A percentile compares a stretch with the other conserved stretches of the same genome.
These are phyloP conservation scores for Drosophila nebulosa DNA, from an alignment of 1,140 invertebrate genomes.

Conservation along the genomic window DNA sequence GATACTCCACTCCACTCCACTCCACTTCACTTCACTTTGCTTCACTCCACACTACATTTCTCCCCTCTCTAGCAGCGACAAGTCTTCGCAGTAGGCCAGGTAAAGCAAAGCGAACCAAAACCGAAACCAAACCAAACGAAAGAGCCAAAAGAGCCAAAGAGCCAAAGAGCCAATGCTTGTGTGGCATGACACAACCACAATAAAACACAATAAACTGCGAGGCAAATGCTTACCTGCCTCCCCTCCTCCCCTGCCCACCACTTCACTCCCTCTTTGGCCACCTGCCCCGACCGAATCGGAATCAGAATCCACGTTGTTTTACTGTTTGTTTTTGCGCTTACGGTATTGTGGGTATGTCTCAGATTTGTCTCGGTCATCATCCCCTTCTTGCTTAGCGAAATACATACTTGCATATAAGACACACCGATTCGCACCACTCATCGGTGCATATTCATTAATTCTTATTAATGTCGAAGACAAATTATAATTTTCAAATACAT, in stretches of 20 bases:
- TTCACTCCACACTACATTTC: background rate
- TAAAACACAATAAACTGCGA: background rate
- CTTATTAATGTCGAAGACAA: background rate
- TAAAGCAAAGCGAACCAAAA: background rate
- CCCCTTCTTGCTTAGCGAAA: background rate
- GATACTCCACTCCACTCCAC: constrained; percentile 3
- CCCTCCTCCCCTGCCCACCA: background rate
- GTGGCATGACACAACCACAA: constrained; percentile 5
- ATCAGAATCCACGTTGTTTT: constrained; percentile 13
- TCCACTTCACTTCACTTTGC: background rate
- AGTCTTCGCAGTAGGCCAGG: background rate
- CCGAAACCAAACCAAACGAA: background rate
- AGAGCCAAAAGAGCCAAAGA: background rate
- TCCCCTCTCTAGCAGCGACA: background rate
- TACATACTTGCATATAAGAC: background rate
- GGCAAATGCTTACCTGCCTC: background rate
- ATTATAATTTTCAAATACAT: background rate
- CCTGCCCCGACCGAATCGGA: too few relatives aligned
- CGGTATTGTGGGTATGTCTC: constrained; percentile 43
- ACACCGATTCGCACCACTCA: background rate
- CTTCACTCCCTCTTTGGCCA: background rate
- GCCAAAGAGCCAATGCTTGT: constrained; percentile 3
- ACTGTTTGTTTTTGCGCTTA: constrained; percentile 28
- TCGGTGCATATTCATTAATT: background rate
- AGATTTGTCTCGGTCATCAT: constrained; percentile 20